A percentile compares a stretch with the other conserved stretches of the same genome.
phyloP scores from a whole-genome alignment of 2,113 vertebrate species.

The Psephotus haematonotus region DNA sequence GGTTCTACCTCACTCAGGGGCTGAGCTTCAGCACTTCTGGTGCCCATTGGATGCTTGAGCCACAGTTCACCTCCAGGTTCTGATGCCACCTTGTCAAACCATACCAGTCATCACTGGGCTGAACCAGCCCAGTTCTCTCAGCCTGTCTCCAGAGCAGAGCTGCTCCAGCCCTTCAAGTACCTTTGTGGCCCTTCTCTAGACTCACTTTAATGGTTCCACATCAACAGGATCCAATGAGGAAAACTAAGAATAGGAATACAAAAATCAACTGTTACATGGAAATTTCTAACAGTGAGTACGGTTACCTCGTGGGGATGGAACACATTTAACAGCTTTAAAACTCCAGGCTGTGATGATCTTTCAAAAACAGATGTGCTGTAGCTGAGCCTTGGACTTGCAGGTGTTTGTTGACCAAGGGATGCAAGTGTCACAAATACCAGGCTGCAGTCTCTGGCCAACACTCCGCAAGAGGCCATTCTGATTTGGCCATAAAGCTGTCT shows the following conservation, averaged over 20 bases:
- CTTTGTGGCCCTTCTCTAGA: neutral
- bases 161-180: neutral
- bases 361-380: neutral
- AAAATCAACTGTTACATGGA: neutral
- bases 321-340: neutral
- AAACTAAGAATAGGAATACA: neutral
- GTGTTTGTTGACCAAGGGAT: neutral
- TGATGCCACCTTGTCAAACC: neutral
- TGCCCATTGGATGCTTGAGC: neutral
- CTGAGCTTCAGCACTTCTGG: neutral
- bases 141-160: neutral
- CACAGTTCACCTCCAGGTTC: neutral
- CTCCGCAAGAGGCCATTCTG: neutral
- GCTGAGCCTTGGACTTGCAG: neutral
- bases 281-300: neutral
- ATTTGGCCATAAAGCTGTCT: neutral
- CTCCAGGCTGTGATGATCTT: neutral
- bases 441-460: neutral
- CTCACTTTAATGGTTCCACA: neutral
- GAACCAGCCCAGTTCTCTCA: neutral
- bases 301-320: neutral
- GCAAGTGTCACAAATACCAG: neutral
- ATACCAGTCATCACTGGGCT: neutral
- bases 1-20: accelerated
- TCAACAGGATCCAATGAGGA: neutral